Conservation (phyloP, 92 coral and sea anemone genomes). For the Virgularia gustaviana region DNA sequence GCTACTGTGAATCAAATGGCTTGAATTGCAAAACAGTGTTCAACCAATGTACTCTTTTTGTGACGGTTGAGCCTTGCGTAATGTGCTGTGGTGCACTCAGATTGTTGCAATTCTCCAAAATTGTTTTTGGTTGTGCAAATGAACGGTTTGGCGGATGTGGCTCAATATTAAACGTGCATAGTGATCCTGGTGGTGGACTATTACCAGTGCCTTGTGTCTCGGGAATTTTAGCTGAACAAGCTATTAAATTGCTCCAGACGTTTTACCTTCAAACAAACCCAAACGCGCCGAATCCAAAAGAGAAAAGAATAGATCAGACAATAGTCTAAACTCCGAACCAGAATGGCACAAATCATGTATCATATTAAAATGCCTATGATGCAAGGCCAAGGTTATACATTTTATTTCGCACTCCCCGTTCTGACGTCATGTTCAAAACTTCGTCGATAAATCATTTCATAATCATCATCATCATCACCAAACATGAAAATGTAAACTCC, state of each 20-base stretch:
- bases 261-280: constrained; percentile 93
- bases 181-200: no score
- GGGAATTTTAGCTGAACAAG: constrained; percentile 69
- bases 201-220: constrained; percentile 65
- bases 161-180: constrained; percentile 74
- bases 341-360: background rate
- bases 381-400: background rate
- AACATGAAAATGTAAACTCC: no score
- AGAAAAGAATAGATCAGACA: constrained; percentile 52
- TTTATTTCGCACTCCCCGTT: no score
- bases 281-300: constrained; percentile 84
- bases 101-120: constrained; percentile 59
- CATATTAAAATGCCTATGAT: background rate
- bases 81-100: constrained; percentile 94
- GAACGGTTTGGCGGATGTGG: constrained; percentile 99
- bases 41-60: constrained; percentile 57
- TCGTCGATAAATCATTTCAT: no score
- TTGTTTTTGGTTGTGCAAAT: constrained; percentile 89
- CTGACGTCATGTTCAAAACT: no score
- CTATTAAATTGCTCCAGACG: constrained; percentile 70
- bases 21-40: constrained; percentile 61
- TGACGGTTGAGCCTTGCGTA: constrained; percentile 94
- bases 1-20: constrained; percentile 60
- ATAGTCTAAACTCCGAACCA: background rate
- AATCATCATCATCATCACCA: no score